phyloP scores from a whole-genome alignment of 1,140 invertebrate species.

The Platorchestia sp. region DNA sequence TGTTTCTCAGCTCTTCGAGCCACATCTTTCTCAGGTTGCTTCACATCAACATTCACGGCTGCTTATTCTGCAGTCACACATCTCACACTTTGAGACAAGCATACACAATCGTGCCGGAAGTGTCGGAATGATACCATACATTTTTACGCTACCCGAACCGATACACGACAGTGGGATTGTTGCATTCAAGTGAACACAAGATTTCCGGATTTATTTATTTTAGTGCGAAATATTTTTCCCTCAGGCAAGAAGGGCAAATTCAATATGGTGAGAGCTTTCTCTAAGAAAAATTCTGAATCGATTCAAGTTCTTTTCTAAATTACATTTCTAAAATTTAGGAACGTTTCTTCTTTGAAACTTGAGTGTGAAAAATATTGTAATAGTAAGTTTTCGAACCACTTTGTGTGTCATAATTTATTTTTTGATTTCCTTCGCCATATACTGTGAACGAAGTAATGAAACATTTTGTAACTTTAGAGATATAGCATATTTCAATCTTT shows the following conservation, averaged over 20 bases:
- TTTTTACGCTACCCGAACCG: neutral
- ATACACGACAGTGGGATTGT: neutral
- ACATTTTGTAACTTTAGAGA: too few relatives aligned
- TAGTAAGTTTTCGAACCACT: too few relatives aligned
- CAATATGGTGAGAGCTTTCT: neutral
- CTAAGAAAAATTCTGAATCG: neutral
- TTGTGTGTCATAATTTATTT: too few relatives aligned
- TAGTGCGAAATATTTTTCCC: neutral
- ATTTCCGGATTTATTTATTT: neutral
- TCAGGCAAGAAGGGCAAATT: neutral
- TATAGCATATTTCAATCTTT: neutral
- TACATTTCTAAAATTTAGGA: too few relatives aligned
- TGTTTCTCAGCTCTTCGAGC: too few relatives aligned
- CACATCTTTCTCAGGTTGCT: too few relatives aligned
- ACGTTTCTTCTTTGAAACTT: too few relatives aligned
- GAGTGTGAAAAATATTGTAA: too few relatives aligned
- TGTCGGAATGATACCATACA: too few relatives aligned
- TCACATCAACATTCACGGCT: neutral
- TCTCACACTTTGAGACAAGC: neutral
- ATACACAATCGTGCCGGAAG: neutral
- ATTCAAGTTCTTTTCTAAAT: too few relatives aligned
- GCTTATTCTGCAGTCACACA: neutral
- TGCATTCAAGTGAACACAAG: neutral
- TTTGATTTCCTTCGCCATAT: too few relatives aligned
- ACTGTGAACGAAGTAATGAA: too few relatives aligned